Base-by-base conservation (phyloP, 2,113 vertebrate genomes). In the Nematolebias whitei region DNA sequence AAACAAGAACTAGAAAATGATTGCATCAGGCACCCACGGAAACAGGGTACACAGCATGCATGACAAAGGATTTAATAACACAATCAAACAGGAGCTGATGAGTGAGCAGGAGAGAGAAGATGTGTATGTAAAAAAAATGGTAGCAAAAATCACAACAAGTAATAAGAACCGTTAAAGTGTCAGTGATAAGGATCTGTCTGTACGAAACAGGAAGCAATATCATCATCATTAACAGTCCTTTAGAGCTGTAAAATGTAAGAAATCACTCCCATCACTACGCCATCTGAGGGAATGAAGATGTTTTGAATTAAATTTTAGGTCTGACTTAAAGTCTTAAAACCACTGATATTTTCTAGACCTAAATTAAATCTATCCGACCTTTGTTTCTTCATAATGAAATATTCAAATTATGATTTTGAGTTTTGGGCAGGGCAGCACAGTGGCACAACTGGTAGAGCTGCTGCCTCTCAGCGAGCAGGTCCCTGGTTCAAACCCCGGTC, bases 91-190 rank as follows among this genome's bases (percentile, higher is more conserved):
- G 2, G n/a, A 45, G 5, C 29, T n/a, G 39, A 48, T 18, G 18
- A 16, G 49, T n/a, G 45, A 50, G 13, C 11, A 24, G 40, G 52
- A 60, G 48, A 63, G 19, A 53, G 16, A 29, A 26, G 13, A 29
- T 50, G 26, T 5, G 50, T 24, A 53, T 47, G 24, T n/a, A n/a
- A n/a, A 59, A 47, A 16, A 64, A 52, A 73, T 66, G 48, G 69
- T 38, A 40, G 48, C n/a, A 16, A 55, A 61, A 35, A 26, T 53
- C 53, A 60, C 10, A 50, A 43, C 22, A 45, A 65, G 24, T 11
- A 16, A 4, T 18, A 53, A 32, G 5, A 32, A 23, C 60, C 47
- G n/a, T n/a, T n/a, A n/a, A n/a, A n/a, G n/a, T n/a, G n/a, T n/a
- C n/a, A n/a, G n/a, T n/a, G n/a, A n/a, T n/a, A n/a, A n/a, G 41